Evolutionary conservation across 92 coral and sea anemone genomes (phyloP).

Genomic region (Virgularia gustaviana): DNA sequence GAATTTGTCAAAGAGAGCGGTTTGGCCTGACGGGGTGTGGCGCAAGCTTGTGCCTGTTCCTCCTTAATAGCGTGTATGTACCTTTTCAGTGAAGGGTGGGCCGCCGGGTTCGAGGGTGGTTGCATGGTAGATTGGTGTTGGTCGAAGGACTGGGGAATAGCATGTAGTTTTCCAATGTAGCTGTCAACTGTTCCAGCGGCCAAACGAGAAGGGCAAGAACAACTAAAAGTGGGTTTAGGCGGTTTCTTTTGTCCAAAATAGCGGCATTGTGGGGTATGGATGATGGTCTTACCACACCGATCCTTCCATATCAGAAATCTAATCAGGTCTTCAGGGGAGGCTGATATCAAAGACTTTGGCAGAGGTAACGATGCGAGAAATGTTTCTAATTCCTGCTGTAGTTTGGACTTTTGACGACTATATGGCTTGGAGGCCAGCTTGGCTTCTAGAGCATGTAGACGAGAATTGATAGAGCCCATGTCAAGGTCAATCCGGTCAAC

Average conservation of each 20-base stretch:
- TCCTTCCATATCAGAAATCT: slow-evolving; percentile 20
- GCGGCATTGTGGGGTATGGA: too few species aligned
- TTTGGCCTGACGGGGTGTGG: slow-evolving; percentile 50
- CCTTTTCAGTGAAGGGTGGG: background rate
- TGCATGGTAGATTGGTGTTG: too few species aligned
- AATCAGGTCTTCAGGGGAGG: slow-evolving; percentile 13
- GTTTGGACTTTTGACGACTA: background rate
- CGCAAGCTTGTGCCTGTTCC: slow-evolving; percentile 51
- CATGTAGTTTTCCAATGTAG: too few species aligned
- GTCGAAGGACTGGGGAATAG: too few species aligned
- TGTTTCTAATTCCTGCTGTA: background rate
- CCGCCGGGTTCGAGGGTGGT: too few species aligned
- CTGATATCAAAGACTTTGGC: slow-evolving; percentile 10
- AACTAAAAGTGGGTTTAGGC: too few species aligned
- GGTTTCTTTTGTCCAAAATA: too few species aligned
- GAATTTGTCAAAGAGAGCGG: slow-evolving; percentile 64
- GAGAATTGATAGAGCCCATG: background rate
- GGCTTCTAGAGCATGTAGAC: background rate
- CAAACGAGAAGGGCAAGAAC: too few species aligned
- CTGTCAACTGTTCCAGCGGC: too few species aligned
- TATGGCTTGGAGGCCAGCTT: too few species aligned
- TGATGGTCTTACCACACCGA: too few species aligned
- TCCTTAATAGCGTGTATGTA: slow-evolving; percentile 24
- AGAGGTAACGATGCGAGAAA: slow-evolving; percentile 12
- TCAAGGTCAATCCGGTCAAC: background rate